Conservation (phyloP, 2,888 invertebrate species). For the Diabrotica balteata region DNA sequence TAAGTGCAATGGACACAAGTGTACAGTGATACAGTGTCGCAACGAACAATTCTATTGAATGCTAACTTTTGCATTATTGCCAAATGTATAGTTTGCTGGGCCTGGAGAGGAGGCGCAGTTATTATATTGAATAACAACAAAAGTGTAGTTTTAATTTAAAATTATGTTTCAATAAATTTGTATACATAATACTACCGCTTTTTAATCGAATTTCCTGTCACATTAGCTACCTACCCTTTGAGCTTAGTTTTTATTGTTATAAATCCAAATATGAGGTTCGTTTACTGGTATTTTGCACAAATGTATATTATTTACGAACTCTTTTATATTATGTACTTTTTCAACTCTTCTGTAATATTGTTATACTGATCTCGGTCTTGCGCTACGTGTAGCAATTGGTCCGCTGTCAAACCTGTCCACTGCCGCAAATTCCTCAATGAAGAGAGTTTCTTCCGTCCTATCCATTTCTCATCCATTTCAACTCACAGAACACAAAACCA, state of each 20-base stretch:
- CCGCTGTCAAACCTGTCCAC: too few species aligned
- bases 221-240: background rate
- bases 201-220: constrained; percentile 10
- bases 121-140: constrained; percentile 47
- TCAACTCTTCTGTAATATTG: too few species aligned
- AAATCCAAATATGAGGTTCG: too few species aligned
- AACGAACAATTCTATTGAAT: constrained; percentile 47
- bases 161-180: constrained; percentile 54
- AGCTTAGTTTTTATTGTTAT: constrained; percentile 5
- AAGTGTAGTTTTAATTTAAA: constrained; percentile 50
- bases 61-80: constrained; percentile 47
- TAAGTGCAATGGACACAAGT: constrained; percentile 51
- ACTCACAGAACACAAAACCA: too few species aligned
- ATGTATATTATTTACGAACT: too few species aligned
- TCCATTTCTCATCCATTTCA: too few species aligned
- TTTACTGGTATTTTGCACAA: too few species aligned
- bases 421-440: too few species aligned
- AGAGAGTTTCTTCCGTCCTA: too few species aligned
- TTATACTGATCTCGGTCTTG: too few species aligned
- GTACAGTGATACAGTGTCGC: constrained; percentile 47
- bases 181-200: constrained; percentile 44
- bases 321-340: too few species aligned
- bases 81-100: constrained; percentile 52
- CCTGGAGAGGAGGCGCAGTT: constrained; percentile 39
- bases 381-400: too few species aligned